Base-by-base conservation (phyloP, 2,888 invertebrate species). In the Papilio protenor region DNA sequence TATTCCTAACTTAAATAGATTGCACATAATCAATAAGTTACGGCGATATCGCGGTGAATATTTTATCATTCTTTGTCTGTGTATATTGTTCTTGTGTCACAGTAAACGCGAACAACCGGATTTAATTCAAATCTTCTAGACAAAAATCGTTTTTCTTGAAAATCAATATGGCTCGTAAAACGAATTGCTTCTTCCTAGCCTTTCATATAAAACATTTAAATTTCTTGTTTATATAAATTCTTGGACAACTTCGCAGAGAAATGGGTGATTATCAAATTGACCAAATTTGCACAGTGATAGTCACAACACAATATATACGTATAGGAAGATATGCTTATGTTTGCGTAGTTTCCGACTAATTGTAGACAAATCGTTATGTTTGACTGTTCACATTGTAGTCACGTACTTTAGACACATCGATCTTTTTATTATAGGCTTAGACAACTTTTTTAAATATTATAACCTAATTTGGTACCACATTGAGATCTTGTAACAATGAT, bases 61-160 rank as follows among this genome's bases (percentile, higher is more conserved):
- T 78, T 78, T 79, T 79, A 78, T 79, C 78, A 79, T 77, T 80
- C 79, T 80, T 1, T 40, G 40, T 79, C 77, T 78, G 71, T 78
- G 8, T 77, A 74, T 72, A 40, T 52, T 47, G 73, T 73, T 76
- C 12, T 40, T 47, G 52, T 14, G 75, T 73, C 45, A 23, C 57
- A 11, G 73, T 4, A 16, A 27, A 40, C 6, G 12, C 59, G 27
- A 23, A 49, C 3, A 5, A 27, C 69, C 49, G n/a, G 70, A 59
- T 12, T 33, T 74, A 10, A 27, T 2, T 47, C 10, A 73, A 77
- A 66, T 23, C 40, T 11, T 8, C 16, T 18, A 27, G 23, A 64
- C 18, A 64, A 64, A 4, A 23, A 11, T 8, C 10, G 0, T 21
- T 57, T 57, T 21, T 57, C 18, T 14, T 18, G 11, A 12, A 21